A percentile compares a stretch with the other conserved stretches of the same genome.
Evolutionary conservation across 1,140 invertebrate species (phyloP).

Genomic region (Drosophila ficusphila): DNA sequence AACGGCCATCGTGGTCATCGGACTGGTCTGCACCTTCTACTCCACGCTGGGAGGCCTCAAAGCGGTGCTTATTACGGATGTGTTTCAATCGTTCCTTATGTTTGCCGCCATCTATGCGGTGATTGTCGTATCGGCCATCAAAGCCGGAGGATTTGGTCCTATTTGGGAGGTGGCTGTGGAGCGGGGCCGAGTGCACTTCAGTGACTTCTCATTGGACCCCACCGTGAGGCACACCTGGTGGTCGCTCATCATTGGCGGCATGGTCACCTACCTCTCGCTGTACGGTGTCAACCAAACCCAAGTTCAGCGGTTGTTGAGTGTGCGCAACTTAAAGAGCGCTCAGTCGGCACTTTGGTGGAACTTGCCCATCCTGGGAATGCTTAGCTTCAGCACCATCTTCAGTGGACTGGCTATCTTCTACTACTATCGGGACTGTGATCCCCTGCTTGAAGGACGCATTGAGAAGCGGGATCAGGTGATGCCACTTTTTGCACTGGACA

Average conservation of each 20-base stretch:
- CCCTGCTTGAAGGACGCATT: slow-evolving; percentile 86
- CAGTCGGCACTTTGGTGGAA: slow-evolving; percentile 89
- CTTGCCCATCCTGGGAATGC: slow-evolving; percentile 88
- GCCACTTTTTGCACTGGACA: slow-evolving; percentile 92
- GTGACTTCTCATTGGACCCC: slow-evolving; percentile 88
- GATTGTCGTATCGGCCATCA: slow-evolving; percentile 88
- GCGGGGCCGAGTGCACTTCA: slow-evolving; percentile 87
- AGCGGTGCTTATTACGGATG: slow-evolving; percentile 94
- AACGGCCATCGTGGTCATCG: slow-evolving; percentile 91
- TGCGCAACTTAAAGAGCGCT: slow-evolving; percentile 88
- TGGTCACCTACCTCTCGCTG: slow-evolving; percentile 90
- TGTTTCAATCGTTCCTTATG: slow-evolving; percentile 93
- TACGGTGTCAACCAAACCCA: slow-evolving; percentile 94
- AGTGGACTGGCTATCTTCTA: slow-evolving; percentile 92
- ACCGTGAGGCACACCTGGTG: slow-evolving; percentile 91
- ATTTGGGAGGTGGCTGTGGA: slow-evolving; percentile 89
- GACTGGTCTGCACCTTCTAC: slow-evolving; percentile 93
- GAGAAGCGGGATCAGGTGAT: slow-evolving; percentile 86
- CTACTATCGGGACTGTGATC: slow-evolving; percentile 91
- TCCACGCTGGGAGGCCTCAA: slow-evolving; percentile 95
- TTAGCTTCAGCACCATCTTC: slow-evolving; percentile 90
- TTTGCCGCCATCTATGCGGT: slow-evolving; percentile 90
- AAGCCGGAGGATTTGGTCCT: slow-evolving; percentile 87
- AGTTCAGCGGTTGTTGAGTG: slow-evolving; percentile 93
- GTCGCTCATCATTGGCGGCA: slow-evolving; percentile 89